A percentile compares a stretch with the other conserved stretches of the same genome.
phyloP scores from a whole-genome alignment of 2,888 invertebrate genomes.

The Leptopilina drosophilae region DNA sequence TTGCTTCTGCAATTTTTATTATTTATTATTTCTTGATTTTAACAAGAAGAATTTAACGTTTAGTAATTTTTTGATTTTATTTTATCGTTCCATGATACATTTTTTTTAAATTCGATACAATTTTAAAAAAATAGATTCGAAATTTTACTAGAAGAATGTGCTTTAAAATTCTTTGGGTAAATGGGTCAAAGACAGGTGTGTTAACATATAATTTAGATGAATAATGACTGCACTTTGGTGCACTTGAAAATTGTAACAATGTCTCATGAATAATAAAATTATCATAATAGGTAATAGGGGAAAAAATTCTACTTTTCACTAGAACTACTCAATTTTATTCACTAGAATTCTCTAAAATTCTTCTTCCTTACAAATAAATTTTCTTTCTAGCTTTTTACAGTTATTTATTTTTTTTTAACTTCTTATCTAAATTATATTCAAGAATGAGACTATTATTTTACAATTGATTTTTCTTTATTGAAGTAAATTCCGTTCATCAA shows the following conservation, averaged over 20 bases:
- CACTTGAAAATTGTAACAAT: conserved; percentile 6
- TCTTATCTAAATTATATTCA: background rate
- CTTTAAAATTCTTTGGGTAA: conserved; percentile 6
- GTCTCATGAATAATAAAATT: conserved; percentile 5
- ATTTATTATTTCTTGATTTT: conserved; percentile 28
- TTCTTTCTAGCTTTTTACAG: no score
- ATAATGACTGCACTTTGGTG: conserved; percentile 15
- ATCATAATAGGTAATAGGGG: background rate
- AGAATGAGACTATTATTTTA: background rate
- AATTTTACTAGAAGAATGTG: background rate
- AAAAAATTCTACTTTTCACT: background rate
- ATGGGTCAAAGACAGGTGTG: conserved; percentile 32
- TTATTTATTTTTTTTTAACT: background rate
- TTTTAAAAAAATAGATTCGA: no score
- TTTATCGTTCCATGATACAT: no score
- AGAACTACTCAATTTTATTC: background rate
- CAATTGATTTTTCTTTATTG: background rate
- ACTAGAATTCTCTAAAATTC: background rate
- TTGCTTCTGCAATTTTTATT: background rate
- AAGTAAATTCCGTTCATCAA: conserved; percentile 6
- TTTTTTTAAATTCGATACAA: no score
- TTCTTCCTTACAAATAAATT: no score
- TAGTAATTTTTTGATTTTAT: no score
- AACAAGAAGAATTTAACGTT: background rate
- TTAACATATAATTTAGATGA: conserved; percentile 10